These are phyloP conservation scores for Lypha dubia DNA, from an alignment of 2,888 invertebrate genomes.

Conservation along the genomic window DNA sequence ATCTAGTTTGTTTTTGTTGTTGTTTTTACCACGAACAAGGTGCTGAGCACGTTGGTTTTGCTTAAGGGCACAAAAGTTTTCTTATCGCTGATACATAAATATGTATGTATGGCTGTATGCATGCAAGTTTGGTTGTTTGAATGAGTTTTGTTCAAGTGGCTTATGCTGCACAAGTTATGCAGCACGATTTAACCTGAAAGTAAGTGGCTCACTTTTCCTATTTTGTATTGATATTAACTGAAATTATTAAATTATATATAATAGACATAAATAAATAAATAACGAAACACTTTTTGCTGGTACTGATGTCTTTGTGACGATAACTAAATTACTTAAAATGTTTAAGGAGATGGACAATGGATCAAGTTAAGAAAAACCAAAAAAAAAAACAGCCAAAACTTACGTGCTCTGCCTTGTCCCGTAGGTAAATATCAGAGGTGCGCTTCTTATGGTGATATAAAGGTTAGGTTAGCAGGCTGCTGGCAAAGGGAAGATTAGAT, in stretches of 20 bases:
- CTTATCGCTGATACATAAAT: not conserved
- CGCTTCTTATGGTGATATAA: no score
- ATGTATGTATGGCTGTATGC: not conserved
- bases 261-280: slow-evolving; percentile 23
- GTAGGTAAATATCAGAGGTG: no score
- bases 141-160: slow-evolving; percentile 16
- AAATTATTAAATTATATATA: slow-evolving; percentile 52
- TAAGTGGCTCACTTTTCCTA: slow-evolving; percentile 36
- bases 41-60: slow-evolving; percentile 11
- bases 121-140: no score
- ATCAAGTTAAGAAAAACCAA: no score
- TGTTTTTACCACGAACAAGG: slow-evolving; percentile 34
- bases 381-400: no score
- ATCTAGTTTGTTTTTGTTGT: no score
- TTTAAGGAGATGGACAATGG: no score
- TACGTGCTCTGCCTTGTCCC: no score
- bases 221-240: slow-evolving; percentile 44
- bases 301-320: not conserved
- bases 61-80: slow-evolving; percentile 45
- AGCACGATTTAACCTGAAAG: slow-evolving; percentile 49
- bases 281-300: slow-evolving; percentile 16
- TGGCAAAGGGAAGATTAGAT: no score
- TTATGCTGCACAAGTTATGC: slow-evolving; percentile 46
- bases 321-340: no score
- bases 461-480: no score